Evolutionary conservation across 2,797 vertebrate species (phyloP).

Genomic region (Anableps anableps): DNA sequence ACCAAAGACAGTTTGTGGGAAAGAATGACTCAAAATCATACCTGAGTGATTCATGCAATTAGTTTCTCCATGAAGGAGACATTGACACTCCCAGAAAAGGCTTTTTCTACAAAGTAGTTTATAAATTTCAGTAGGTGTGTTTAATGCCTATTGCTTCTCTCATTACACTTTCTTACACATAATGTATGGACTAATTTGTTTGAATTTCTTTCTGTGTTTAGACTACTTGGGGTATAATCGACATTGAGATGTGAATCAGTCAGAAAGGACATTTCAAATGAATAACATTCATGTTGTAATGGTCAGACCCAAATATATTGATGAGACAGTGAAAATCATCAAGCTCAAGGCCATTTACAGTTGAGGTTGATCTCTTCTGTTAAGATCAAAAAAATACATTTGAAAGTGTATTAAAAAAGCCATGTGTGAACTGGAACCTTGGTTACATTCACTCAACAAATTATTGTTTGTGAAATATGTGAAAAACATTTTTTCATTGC

Average conservation of each 20-base stretch:
- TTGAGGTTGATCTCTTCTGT: neutral
- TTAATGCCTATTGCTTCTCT: neutral
- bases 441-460: neutral
- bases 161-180: neutral
- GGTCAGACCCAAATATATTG: neutral
- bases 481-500: neutral
- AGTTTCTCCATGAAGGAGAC: neutral
- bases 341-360: neutral
- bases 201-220: neutral
- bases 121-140: neutral
- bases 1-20: neutral
- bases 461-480: slow-evolving; percentile 1
- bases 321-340: neutral
- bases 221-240: neutral
- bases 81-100: neutral
- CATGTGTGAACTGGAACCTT: neutral
- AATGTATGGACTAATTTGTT: neutral
- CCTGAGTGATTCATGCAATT: neutral
- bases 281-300: neutral
- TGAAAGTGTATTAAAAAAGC: neutral
- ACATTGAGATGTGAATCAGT: neutral
- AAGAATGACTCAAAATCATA: neutral
- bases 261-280: neutral
- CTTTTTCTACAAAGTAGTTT: neutral
- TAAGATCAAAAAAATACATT: neutral